Conservation (phyloP, 2,888 invertebrate genomes). For the Drosophila kambysellisi region DNA sequence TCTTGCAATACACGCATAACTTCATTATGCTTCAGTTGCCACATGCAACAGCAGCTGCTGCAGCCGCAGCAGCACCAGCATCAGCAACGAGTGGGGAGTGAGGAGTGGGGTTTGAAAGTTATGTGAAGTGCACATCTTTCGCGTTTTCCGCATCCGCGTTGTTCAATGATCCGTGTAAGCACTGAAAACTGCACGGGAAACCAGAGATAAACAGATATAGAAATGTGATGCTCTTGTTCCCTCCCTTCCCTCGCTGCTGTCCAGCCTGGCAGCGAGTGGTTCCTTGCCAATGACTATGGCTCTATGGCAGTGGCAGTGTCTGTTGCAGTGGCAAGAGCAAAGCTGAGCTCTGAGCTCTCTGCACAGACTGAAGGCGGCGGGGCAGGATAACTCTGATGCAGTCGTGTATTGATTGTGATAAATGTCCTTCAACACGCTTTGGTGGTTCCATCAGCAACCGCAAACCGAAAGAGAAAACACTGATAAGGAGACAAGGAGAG, state of each 20-base stretch:
- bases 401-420: conserved; percentile 76
- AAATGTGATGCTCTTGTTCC: conserved; percentile 44
- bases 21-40: conserved; percentile 65
- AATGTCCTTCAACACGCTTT: conserved; percentile 69
- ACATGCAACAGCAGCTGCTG: conserved; percentile 41
- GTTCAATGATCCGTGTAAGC: conserved; percentile 79
- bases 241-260: neutral
- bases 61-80: neutral
- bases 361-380: conserved; percentile 27
- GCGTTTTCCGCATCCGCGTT: conserved; percentile 79
- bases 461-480: conserved; percentile 23
- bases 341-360: conserved; percentile 2
- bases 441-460: conserved; percentile 45
- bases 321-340: conserved; percentile 18
- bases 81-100: too few relatives aligned
- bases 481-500: neutral
- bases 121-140: conserved; percentile 59
- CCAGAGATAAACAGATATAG: conserved; percentile 73
- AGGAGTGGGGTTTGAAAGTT: conserved; percentile 10
- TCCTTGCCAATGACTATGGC: conserved; percentile 13
- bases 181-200: conserved; percentile 74
- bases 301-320: conserved; percentile 3
- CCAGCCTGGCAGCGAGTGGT: conserved; percentile 16
- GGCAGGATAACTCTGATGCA: conserved; percentile 36
- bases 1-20: conserved; percentile 54